These are phyloP conservation scores for Tympanoctomys barrerae DNA, from an alignment of 2,797 vertebrate genomes.

Conservation along the genomic window DNA sequence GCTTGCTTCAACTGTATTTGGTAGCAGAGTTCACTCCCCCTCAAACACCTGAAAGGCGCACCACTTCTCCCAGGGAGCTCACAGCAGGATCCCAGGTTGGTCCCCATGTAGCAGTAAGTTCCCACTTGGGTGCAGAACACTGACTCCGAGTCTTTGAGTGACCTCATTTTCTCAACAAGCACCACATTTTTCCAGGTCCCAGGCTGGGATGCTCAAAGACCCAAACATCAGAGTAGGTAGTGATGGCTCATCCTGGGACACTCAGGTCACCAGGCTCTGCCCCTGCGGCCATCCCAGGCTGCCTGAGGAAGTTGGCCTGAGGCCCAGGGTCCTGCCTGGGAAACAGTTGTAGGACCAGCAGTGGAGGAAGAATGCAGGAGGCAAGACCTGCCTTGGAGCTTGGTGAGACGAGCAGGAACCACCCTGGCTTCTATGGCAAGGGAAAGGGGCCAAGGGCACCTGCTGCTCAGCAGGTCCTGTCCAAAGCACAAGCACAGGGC, in stretches of 20 bases:
- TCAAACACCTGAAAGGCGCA: rapidly evolving
- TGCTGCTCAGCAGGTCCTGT: not conserved
- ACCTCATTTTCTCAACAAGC: not conserved
- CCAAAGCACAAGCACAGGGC: slow-evolving; percentile 21
- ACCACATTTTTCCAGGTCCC: not conserved
- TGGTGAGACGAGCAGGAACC: slow-evolving; percentile 37
- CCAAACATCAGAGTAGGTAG: rapidly evolving
- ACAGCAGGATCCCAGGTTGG: not conserved
- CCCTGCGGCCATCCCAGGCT: not conserved
- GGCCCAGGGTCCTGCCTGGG: not conserved
- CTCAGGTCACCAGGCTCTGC: not conserved
- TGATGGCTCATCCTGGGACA: not conserved
- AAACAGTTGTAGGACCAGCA: not conserved
- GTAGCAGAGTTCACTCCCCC: not conserved
- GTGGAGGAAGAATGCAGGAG: not conserved
- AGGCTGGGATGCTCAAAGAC: not conserved
- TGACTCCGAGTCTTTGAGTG: not conserved
- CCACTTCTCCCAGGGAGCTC: not conserved
- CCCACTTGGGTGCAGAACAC: not conserved
- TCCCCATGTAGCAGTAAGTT: not conserved
- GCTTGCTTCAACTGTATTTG: not conserved
- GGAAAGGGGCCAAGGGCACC: not conserved
- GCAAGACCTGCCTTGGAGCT: not conserved
- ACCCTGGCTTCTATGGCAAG: slow-evolving; percentile 57
- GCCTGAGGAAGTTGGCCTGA: not conserved